Conservation (phyloP, 2,888 invertebrate species). For the Arctia plantaginis region DNA sequence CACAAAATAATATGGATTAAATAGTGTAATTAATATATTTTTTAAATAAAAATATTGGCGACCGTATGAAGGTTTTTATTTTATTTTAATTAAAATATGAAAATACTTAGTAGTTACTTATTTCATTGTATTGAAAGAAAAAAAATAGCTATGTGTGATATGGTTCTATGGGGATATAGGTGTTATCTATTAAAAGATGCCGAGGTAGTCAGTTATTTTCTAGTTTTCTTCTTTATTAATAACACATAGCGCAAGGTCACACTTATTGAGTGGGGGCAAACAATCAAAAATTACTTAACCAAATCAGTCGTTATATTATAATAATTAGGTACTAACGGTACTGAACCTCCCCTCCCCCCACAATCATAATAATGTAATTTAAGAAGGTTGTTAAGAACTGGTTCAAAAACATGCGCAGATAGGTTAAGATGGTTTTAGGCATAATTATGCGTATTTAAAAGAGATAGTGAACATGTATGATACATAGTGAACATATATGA, state of each 20-base stretch:
- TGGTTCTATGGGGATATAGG: conserved; percentile 26
- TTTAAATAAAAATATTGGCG: conserved; percentile 5
- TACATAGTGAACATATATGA: conserved; percentile 16
- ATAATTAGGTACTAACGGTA: conserved; percentile 55
- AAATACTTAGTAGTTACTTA: neutral
- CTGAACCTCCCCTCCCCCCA: conserved; percentile 41
- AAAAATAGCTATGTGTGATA: conserved; percentile 12
- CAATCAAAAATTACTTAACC: conserved; percentile 68
- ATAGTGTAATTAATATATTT: neutral
- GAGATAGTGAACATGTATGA: conserved; percentile 18
- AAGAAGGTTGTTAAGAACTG: conserved; percentile 12
- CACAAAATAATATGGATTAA: neutral
- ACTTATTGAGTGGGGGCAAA: conserved; percentile 37
- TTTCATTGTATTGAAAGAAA: conserved; percentile 9
- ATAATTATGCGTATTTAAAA: conserved; percentile 20
- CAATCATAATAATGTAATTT: conserved; percentile 27
- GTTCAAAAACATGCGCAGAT: conserved; percentile 2
- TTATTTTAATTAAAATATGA: conserved; percentile 4
- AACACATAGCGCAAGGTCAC: conserved; percentile 41
- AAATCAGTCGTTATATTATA: conserved; percentile 76
- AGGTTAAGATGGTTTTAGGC: conserved; percentile 14
- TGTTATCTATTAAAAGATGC: conserved; percentile 34
- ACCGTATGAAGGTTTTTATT: conserved; percentile 28
- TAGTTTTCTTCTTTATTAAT: conserved; percentile 49
- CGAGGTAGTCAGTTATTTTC: conserved; percentile 44